phyloP scores from a whole-genome alignment of 2,113 vertebrate genomes.

The Myrmophylax atrothorax region DNA sequence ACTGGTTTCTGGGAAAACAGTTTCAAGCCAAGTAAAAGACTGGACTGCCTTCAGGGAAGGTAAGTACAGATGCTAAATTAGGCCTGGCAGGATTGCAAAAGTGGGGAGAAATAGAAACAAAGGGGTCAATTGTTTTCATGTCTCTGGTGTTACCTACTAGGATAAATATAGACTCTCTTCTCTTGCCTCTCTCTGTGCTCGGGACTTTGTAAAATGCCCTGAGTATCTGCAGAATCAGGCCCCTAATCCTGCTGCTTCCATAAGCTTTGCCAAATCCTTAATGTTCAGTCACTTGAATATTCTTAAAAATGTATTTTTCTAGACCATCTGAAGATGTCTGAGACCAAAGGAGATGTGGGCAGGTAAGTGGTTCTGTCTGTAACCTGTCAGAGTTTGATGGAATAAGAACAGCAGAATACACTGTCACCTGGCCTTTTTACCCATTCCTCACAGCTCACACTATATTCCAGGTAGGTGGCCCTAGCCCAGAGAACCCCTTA shows the following conservation, averaged over 20 bases:
- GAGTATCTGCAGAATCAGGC: neutral
- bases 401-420: neutral
- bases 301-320: neutral
- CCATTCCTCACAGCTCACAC: neutral
- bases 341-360: neutral
- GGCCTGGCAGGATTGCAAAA: conserved; percentile 52
- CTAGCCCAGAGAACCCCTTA: neutral
- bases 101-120: conserved; percentile 58
- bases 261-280: neutral
- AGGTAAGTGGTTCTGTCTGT: neutral
- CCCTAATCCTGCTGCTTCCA: neutral
- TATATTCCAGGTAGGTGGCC: neutral
- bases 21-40: conserved; percentile 17
- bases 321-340: neutral
- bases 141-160: conserved; percentile 7
- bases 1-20: conserved; percentile 22
- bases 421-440: neutral
- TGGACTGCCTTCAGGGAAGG: conserved; percentile 32
- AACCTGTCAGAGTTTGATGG: neutral
- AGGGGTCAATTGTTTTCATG: conserved; percentile 55
- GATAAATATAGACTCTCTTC: conserved; percentile 39
- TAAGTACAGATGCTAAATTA: conserved; percentile 42
- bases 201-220: neutral
- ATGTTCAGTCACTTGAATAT: neutral
- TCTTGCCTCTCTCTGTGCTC: neutral